phyloP scores from a whole-genome alignment of 2,797 vertebrate genomes.

The Spinus pinus region DNA sequence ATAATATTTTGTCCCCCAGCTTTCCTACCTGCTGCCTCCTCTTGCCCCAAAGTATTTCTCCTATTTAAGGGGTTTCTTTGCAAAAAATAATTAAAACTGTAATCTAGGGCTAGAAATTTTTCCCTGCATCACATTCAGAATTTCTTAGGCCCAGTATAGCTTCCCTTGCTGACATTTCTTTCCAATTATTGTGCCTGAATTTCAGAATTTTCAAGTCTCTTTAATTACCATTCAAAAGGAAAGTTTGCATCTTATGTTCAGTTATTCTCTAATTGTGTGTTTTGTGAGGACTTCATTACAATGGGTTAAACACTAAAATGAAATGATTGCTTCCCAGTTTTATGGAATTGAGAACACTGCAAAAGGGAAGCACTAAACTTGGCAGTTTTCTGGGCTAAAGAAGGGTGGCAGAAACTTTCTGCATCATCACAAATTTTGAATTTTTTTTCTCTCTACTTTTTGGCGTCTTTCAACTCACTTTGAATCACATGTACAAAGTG shows the following conservation, averaged over 20 bases:
- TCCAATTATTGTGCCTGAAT: neutral
- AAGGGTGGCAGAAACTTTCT: neutral
- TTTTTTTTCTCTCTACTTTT: neutral
- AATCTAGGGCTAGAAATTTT: neutral
- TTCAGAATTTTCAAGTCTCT: neutral
- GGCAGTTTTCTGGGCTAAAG: neutral
- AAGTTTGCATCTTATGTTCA: neutral
- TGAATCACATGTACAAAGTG: neutral
- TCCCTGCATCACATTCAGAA: too few species aligned
- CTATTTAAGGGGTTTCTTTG: neutral
- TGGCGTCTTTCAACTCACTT: neutral
- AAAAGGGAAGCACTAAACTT: rapidly evolving
- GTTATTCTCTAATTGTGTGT: neutral
- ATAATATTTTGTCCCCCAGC: neutral
- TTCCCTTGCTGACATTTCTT: neutral
- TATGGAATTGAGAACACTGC: neutral
- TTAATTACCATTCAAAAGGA: neutral
- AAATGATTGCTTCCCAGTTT: neutral
- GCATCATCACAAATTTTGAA: neutral
- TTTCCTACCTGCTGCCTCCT: neutral
- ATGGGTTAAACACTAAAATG: neutral
- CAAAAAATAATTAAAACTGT: neutral
- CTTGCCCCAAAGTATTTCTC: neutral
- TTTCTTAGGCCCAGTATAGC: neutral
- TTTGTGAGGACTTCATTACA: neutral